Evolutionary conservation across 2,888 invertebrate genomes (phyloP).

Genomic region (Drosophila merina): DNA sequence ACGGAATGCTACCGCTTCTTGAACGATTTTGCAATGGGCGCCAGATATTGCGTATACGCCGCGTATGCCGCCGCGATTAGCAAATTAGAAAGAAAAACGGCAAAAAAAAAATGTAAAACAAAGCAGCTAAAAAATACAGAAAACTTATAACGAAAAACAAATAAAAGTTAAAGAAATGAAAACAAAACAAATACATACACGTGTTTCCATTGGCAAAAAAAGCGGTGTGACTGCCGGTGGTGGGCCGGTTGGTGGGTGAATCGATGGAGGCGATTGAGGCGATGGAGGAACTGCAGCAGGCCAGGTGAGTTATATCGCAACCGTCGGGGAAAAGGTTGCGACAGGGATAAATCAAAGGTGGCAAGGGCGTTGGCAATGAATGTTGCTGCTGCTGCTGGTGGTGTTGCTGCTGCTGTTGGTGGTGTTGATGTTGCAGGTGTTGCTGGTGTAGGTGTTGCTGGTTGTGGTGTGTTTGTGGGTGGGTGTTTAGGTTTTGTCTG

Average conservation of each 20-base stretch:
- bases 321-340: conserved; percentile 81
- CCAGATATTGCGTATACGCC: conserved; percentile 66
- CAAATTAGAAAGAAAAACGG: conserved; percentile 53
- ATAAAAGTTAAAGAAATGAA: conserved; percentile 5
- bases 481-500: conserved; percentile 67
- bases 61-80: conserved; percentile 47
- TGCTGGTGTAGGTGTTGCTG: conserved; percentile 15
- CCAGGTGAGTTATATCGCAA: conserved; percentile 76
- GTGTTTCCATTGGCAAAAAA: conserved; percentile 63
- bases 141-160: conserved; percentile 2
- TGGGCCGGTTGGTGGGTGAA: conserved; percentile 13
- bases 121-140: no score
- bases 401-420: conserved; percentile 5
- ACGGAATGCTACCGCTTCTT: conserved; percentile 33
- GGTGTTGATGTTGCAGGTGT: not conserved
- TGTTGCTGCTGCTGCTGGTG: conserved; percentile 5
- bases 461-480: conserved; percentile 19
- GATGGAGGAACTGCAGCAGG: conserved; percentile 49
- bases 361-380: conserved; percentile 35
- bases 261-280: conserved; percentile 13
- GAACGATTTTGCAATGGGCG: conserved; percentile 41
- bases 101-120: conserved; percentile 6
- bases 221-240: conserved; percentile 24
- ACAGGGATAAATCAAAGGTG: conserved; percentile 77
- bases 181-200: conserved; percentile 58